Percentiles rank a stretch among this genome's conserved stretches.
These are phyloP conservation scores for Chaetops frenatus DNA, from an alignment of 2,113 vertebrate species.

Conservation along the genomic window DNA sequence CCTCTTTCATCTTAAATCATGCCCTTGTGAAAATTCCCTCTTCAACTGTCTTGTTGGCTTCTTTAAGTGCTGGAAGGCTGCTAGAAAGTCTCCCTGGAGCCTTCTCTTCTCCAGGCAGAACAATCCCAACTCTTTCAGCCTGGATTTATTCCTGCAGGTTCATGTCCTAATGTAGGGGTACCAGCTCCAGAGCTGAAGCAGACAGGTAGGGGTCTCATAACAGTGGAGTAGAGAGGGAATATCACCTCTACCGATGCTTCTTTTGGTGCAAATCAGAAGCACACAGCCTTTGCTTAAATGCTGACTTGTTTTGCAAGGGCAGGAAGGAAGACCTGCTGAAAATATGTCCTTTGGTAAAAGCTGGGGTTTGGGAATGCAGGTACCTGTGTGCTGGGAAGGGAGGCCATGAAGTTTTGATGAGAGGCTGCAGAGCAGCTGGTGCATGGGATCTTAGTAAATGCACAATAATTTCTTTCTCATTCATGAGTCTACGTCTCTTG, in stretches of 20 bases:
- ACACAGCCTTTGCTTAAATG: not conserved
- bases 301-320: not conserved
- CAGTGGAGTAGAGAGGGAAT: not conserved
- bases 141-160: not conserved
- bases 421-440: not conserved
- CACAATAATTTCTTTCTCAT: not conserved
- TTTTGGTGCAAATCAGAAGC: not conserved
- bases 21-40: not conserved
- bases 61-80: not conserved
- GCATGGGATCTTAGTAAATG: not conserved
- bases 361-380: not conserved
- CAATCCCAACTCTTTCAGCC: not conserved
- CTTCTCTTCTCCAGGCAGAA: not conserved
- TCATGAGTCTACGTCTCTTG: not conserved
- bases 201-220: not conserved
- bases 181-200: not conserved
- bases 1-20: not conserved
- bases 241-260: not conserved
- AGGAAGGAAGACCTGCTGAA: not conserved
- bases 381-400: not conserved
- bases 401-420: not conserved
- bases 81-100: not conserved
- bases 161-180: not conserved
- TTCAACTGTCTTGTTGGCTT: not conserved
- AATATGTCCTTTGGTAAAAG: not conserved